These are phyloP conservation scores for Ophiothrix spiculata DNA, from an alignment of 35 echinoderm and acorn worm species.

Conservation along the genomic window DNA sequence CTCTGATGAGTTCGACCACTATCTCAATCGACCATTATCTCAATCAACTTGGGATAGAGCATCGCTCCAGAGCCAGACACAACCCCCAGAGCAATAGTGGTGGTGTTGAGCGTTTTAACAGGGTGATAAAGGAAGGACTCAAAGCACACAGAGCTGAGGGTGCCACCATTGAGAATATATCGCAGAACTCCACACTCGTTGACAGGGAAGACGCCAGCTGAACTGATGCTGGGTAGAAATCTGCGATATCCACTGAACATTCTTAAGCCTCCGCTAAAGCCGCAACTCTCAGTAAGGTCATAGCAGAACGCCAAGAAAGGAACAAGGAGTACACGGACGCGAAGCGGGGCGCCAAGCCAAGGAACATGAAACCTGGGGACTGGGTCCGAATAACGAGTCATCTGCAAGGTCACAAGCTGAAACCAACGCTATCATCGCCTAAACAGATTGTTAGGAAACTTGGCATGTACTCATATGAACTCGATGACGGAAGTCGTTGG, in stretches of 20 bases:
- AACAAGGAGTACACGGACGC: not conserved
- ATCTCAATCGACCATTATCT: conserved; percentile 33
- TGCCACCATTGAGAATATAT: not conserved
- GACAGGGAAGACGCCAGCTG: not conserved
- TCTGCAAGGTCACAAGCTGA: not conserved
- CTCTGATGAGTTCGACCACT: conserved; percentile 41
- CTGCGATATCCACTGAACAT: not conserved
- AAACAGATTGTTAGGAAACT: not conserved
- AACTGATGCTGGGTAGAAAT: conserved; percentile 8
- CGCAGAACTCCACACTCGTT: not conserved
- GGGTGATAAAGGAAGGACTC: conserved; percentile 16
- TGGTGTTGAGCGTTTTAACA: conserved; percentile 26
- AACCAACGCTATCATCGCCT: not conserved
- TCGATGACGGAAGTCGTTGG: not conserved
- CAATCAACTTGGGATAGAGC: not conserved
- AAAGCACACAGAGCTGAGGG: not conserved
- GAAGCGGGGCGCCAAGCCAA: not conserved
- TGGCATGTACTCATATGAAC: not conserved
- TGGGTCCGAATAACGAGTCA: not conserved
- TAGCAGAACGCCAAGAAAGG: not conserved
- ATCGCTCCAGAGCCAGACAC: conserved; percentile 10
- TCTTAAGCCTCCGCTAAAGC: not conserved
- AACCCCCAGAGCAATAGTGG: not conserved
- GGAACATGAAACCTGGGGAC: not conserved
- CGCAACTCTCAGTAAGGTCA: not conserved